phyloP scores from a whole-genome alignment of 2,888 invertebrate species.

The Desoria tigrina region DNA sequence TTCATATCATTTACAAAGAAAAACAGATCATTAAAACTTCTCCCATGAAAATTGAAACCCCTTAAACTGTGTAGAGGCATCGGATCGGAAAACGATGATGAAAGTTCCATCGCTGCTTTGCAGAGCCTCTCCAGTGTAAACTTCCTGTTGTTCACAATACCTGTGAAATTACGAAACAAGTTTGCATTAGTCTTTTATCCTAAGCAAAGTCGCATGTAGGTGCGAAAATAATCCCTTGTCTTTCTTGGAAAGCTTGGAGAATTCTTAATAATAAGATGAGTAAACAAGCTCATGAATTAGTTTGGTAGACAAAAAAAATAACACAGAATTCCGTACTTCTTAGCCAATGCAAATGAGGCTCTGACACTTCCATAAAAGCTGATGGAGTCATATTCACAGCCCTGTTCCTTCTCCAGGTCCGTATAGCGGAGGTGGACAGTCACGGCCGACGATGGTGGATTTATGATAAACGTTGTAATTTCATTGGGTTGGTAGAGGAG shows the following conservation, averaged over 20 bases:
- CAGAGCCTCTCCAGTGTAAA: conserved; percentile 20
- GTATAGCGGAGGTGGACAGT: conserved; percentile 22
- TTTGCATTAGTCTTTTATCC: not conserved
- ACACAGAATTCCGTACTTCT: conserved; percentile 25
- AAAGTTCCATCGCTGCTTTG: conserved; percentile 34
- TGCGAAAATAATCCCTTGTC: too few species aligned
- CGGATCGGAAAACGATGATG: conserved; percentile 33
- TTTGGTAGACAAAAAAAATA: conserved; percentile 1
- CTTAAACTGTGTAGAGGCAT: conserved; percentile 36
- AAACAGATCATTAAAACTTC: not conserved
- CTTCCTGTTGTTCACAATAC: conserved; percentile 34
- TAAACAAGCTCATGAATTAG: not conserved
- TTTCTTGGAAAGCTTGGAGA: not conserved
- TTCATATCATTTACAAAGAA: too few species aligned
- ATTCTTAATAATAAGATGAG: not conserved
- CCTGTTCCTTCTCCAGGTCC: conserved; percentile 38
- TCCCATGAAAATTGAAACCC: conserved; percentile 43
- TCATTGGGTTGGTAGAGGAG: conserved; percentile 36
- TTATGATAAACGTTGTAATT: conserved; percentile 31
- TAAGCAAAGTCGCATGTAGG: not conserved
- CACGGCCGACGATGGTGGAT: conserved; percentile 20
- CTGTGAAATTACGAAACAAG: conserved; percentile 23
- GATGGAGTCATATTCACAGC: conserved; percentile 40
- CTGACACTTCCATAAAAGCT: conserved; percentile 34
- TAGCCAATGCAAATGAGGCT: conserved; percentile 29